Conservation (phyloP, 2,888 invertebrate genomes). For the Drosophila quinaria region DNA sequence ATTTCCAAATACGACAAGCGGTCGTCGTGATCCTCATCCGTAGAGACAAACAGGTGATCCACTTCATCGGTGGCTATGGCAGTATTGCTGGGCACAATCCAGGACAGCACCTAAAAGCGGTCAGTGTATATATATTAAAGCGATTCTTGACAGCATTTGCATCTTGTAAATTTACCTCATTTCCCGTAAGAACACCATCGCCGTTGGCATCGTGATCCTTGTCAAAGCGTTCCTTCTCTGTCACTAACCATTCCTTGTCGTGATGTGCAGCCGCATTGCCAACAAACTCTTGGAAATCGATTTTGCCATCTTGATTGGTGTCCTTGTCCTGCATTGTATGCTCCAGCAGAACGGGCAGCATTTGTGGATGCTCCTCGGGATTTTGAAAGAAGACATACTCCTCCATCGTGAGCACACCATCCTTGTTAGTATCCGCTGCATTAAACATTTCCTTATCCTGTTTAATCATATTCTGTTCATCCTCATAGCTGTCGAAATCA, state of each 20-base stretch:
- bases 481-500: conserved; percentile 87
- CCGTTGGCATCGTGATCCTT: conserved; percentile 93
- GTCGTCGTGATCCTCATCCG: conserved; percentile 94
- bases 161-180: conserved; percentile 87
- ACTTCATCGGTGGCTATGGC: conserved; percentile 96
- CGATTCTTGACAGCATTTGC: too few species aligned
- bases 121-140: background rate
- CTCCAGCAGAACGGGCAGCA: conserved; percentile 92
- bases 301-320: conserved; percentile 91
- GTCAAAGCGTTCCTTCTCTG: conserved; percentile 94
- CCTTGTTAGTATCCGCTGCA: conserved; percentile 93
- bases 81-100: conserved; percentile 96
- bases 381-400: conserved; percentile 97
- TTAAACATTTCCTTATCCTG: conserved; percentile 95
- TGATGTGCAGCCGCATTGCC: conserved; percentile 87
- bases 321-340: conserved; percentile 96
- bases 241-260: conserved; percentile 90
- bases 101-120: conserved; percentile 88
- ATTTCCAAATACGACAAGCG: conserved; percentile 93
- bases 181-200: conserved; percentile 92
- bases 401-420: conserved; percentile 90
- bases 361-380: conserved; percentile 96
- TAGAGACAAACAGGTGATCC: conserved; percentile 93
- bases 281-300: conserved; percentile 90
- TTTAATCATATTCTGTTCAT: conserved; percentile 88